Percentiles rank a stretch among this genome's conserved stretches.
These are phyloP conservation scores for Tamandua tetradactyla DNA, from an alignment of 2,797 vertebrate genomes.

Conservation along the genomic window DNA sequence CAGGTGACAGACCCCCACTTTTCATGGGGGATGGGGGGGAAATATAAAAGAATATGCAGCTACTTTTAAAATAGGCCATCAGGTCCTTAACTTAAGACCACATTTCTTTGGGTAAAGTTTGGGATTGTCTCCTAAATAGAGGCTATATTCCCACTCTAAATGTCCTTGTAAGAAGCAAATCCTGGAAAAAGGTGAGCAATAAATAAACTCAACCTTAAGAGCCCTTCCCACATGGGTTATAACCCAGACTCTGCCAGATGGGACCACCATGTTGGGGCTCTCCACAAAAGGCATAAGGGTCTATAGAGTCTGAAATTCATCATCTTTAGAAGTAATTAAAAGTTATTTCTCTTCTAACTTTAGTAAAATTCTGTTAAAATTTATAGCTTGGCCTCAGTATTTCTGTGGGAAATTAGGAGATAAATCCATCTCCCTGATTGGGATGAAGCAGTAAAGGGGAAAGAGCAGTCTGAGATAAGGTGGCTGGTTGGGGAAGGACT, in stretches of 20 bases:
- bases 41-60: neutral
- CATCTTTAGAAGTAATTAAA: neutral
- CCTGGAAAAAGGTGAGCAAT: neutral
- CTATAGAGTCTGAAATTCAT: neutral
- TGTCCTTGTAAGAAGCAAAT: neutral
- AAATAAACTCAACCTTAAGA: neutral
- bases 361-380: neutral
- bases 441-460: neutral
- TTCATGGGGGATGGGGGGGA: neutral
- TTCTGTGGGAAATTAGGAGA: neutral
- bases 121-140: neutral
- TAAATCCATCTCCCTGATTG: neutral
- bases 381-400: neutral
- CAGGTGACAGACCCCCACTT: neutral
- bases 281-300: neutral
- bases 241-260: neutral
- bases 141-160: neutral
- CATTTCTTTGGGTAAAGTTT: neutral
- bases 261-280: neutral
- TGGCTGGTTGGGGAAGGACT: neutral
- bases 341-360: neutral
- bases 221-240: neutral
- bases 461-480: neutral
- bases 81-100: neutral
- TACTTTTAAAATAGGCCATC: neutral